Conservation (phyloP, 2,888 invertebrate species). For the Drosophila mercatorum region DNA sequence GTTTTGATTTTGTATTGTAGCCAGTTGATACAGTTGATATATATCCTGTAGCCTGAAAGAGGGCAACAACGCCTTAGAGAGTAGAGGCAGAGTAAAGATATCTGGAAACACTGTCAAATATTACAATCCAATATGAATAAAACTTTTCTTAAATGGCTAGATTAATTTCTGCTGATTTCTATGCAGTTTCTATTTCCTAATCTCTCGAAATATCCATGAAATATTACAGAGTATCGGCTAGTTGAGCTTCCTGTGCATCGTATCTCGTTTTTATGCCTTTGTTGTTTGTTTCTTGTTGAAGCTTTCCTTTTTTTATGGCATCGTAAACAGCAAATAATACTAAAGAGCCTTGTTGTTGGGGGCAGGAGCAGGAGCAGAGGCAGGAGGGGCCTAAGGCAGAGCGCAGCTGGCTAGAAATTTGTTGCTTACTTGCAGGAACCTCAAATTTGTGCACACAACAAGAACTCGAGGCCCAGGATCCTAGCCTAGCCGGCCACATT, state of each 20-base stretch:
- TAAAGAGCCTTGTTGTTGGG: conserved; percentile 54
- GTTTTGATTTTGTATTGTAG: neutral
- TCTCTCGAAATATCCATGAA: no score
- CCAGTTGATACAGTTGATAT: neutral
- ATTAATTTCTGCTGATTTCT: neutral
- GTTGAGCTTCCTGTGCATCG: neutral
- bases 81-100: no score
- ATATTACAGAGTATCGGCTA: conserved; percentile 19
- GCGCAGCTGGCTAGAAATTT: conserved; percentile 55
- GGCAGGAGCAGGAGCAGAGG: neutral
- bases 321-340: conserved; percentile 76
- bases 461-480: conserved; percentile 6
- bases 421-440: conserved; percentile 39
- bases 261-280: conserved; percentile 26
- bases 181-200: neutral
- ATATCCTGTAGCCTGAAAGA: neutral
- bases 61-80: neutral
- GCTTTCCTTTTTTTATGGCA: conserved; percentile 56
- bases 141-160: neutral
- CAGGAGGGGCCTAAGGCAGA: conserved; percentile 26
- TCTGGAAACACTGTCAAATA: no score
- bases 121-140: no score
- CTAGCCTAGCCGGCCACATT: neutral
- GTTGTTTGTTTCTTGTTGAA: conserved; percentile 47
- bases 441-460: conserved; percentile 25